A percentile compares a stretch with the other conserved stretches of the same genome.
Conservation (phyloP, 2,113 vertebrate species). For the Scopus umbretta region DNA sequence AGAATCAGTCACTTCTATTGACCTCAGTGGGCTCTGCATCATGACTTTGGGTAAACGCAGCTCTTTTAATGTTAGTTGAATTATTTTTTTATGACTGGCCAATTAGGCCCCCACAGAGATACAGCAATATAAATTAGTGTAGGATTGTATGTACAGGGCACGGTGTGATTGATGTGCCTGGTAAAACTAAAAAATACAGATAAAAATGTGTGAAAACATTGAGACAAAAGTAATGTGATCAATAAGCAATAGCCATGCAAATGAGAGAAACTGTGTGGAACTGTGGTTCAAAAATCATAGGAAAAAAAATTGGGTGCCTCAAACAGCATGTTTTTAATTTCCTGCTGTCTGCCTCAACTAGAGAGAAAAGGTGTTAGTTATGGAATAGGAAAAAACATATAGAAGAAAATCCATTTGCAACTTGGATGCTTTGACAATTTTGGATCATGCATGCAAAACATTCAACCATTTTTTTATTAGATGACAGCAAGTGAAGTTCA, state of each 20-base stretch:
- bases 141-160: neutral
- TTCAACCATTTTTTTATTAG: conserved; percentile 68
- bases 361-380: conserved; percentile 28
- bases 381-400: conserved; percentile 44
- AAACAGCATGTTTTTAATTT: neutral
- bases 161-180: neutral
- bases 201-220: neutral
- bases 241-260: conserved; percentile 15
- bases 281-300: conserved; percentile 17
- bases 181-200: neutral
- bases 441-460: conserved; percentile 79
- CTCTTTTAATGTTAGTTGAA: neutral
- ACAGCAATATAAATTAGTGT: neutral
- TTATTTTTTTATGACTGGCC: neutral
- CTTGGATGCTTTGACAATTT: conserved; percentile 80
- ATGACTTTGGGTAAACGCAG: neutral
- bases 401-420: conserved; percentile 65
- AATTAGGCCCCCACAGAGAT: neutral
- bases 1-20: neutral
- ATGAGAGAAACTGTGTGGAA: conserved; percentile 20
- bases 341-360: conserved; percentile 2
- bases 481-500: conserved; percentile 66
- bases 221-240: conserved; percentile 1
- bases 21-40: neutral
- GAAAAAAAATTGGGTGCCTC: neutral